Percentiles rank a stretch among this genome's conserved stretches.
Evolutionary conservation across 2,113 vertebrate species (phyloP).

Genomic region (Anarhynchus alexandrinus): DNA sequence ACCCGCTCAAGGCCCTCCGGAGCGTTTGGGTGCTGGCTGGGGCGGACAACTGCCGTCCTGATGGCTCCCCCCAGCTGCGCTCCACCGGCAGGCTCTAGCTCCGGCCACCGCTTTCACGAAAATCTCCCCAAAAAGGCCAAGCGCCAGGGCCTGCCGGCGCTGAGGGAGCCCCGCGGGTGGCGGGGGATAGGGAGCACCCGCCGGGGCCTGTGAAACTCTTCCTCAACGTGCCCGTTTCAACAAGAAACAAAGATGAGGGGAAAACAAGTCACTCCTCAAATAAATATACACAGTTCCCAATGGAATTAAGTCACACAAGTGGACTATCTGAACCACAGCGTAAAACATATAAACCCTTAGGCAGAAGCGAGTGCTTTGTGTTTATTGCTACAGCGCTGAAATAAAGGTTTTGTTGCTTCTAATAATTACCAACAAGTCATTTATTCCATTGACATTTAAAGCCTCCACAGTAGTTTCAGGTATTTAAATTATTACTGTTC

Average conservation of each 20-base stretch:
- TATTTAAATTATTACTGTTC: not conserved
- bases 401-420: not conserved
- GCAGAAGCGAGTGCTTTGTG: accelerated
- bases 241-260: not conserved
- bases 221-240: not conserved
- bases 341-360: accelerated
- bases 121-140: not conserved
- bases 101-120: not conserved
- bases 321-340: accelerated
- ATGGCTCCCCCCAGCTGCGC: too few relatives aligned
- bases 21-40: not conserved
- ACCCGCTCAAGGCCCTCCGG: too few relatives aligned
- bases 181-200: too few relatives aligned
- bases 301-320: accelerated
- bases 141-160: not conserved
- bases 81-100: not conserved
- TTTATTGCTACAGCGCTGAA: not conserved
- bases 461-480: not conserved
- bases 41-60: not conserved
- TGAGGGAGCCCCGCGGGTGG: accelerated
- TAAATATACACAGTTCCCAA: accelerated
- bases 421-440: not conserved
- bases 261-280: not conserved
- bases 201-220: accelerated
- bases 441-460: not conserved